Percentiles rank a stretch among this genome's conserved stretches.
Conservation (phyloP, 2,797 vertebrate species). For the Pangasius sanitwongsei region DNA sequence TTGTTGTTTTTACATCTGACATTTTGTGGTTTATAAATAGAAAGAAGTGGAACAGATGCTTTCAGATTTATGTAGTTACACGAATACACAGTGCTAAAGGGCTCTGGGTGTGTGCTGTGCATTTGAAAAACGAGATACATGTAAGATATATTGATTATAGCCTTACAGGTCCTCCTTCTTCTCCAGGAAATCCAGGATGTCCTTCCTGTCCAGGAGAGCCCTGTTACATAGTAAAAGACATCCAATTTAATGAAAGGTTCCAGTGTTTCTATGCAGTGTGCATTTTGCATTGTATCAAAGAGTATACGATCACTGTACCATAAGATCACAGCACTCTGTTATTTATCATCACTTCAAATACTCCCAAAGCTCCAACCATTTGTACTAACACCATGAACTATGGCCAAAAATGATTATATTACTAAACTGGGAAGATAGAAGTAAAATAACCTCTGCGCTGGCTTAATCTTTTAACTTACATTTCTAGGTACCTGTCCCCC, state of each 20-base stretch:
- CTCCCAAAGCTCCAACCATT: neutral
- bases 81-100: neutral
- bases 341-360: neutral
- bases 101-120: neutral
- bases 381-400: neutral
- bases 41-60: neutral
- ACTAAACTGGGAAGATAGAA: neutral
- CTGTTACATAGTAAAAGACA: conserved; percentile 64
- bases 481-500: neutral
- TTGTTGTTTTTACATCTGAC: neutral
- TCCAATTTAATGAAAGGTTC: neutral
- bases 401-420: neutral
- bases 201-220: conserved; percentile 76
- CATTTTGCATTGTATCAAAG: neutral
- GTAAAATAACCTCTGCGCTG: neutral
- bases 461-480: neutral
- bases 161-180: conserved; percentile 83
- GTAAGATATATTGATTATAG: neutral
- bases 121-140: neutral
- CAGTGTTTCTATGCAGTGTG: neutral
- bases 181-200: conserved; percentile 81
- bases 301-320: neutral
- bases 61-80: no score
- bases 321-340: neutral
- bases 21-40: neutral